Percentiles rank a stretch among this genome's conserved stretches.
Evolutionary conservation across 2,888 invertebrate species (phyloP).

Genomic region (Sylvicola cinctus): DNA sequence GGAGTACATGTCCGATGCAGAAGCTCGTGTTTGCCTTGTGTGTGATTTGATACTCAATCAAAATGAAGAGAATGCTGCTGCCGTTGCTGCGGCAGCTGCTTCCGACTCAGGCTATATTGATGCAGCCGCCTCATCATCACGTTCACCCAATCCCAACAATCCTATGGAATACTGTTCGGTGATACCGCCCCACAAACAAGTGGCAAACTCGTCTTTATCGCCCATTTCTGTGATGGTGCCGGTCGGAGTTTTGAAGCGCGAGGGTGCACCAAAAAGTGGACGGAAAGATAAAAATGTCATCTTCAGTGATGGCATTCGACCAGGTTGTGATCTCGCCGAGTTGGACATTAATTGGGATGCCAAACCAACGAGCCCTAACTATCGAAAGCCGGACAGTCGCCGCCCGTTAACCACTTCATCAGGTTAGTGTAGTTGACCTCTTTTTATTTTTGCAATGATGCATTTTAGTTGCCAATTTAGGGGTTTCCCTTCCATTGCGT

Average conservation of each 20-base stretch:
- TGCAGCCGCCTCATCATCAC: slow-evolving; percentile 7
- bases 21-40: slow-evolving; percentile 55
- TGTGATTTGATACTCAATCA: slow-evolving; percentile 39
- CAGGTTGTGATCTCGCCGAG: slow-evolving; percentile 68
- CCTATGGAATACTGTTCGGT: slow-evolving; percentile 75
- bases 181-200: slow-evolving; percentile 58
- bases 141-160: slow-evolving; percentile 62
- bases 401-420: neutral
- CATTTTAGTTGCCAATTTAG: too few relatives aligned
- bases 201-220: slow-evolving; percentile 27
- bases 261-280: slow-evolving; percentile 25
- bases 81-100: slow-evolving; percentile 1
- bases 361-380: slow-evolving; percentile 7
- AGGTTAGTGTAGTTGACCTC: too few relatives aligned
- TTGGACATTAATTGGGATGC: slow-evolving; percentile 42
- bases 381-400: slow-evolving; percentile 11
- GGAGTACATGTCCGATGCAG: slow-evolving; percentile 50
- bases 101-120: slow-evolving; percentile 1
- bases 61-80: slow-evolving; percentile 17
- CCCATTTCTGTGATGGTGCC: slow-evolving; percentile 64
- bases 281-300: slow-evolving; percentile 55
- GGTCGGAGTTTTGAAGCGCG: slow-evolving; percentile 53
- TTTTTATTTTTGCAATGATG: too few relatives aligned
- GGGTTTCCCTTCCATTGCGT: too few relatives aligned
- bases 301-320: slow-evolving; percentile 76